These are phyloP conservation scores for Leucoraja ocellata DNA, from an alignment of 2,797 vertebrate species.

Conservation along the genomic window DNA sequence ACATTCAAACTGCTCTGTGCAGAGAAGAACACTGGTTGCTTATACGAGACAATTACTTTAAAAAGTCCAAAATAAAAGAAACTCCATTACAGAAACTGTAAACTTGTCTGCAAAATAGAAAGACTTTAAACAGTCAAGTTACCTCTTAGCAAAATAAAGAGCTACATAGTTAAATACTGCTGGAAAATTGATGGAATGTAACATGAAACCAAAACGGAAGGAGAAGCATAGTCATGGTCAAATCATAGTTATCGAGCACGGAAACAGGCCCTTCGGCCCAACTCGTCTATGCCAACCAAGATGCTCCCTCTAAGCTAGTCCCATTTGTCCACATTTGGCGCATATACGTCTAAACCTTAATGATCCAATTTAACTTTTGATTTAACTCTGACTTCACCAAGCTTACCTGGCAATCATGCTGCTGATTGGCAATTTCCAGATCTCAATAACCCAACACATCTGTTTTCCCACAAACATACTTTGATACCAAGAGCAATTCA, in stretches of 20 bases:
- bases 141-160: background rate
- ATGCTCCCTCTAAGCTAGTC: no score
- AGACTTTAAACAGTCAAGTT: background rate
- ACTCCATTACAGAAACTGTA: background rate
- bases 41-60: background rate
- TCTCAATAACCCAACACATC: no score
- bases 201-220: background rate
- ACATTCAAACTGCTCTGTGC: background rate
- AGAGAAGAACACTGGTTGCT: background rate
- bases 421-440: background rate
- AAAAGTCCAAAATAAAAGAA: background rate
- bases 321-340: no score
- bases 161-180: background rate
- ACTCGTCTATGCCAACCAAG: no score
- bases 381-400: background rate
- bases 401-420: background rate
- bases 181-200: background rate
- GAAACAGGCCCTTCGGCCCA: no score
- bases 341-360: no score
- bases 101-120: background rate
- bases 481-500: background rate
- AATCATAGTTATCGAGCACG: no score
- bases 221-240: background rate
- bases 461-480: background rate
- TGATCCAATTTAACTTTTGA: no score